Percentiles rank a stretch among this genome's conserved stretches.
phyloP scores from a whole-genome alignment of 2,113 vertebrate genomes.

The Engystomops pustulosus region DNA sequence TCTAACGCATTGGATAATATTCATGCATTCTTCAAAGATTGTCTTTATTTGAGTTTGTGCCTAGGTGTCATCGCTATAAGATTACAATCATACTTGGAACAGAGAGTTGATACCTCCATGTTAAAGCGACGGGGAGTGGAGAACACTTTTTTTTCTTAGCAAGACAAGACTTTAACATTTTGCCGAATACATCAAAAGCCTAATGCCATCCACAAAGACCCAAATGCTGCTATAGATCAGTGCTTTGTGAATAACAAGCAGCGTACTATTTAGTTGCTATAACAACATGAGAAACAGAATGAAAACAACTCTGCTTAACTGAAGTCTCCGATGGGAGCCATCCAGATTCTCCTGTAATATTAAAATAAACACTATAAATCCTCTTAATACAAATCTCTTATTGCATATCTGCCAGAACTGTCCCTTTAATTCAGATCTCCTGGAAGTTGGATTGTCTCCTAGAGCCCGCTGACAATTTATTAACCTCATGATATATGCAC shows the following conservation, averaged over 20 bases:
- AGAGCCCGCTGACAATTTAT: conserved; percentile 41
- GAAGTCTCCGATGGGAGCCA: conserved; percentile 73
- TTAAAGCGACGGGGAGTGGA: conserved; percentile 46
- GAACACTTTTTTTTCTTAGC: conserved; percentile 46
- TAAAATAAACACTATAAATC: conserved; percentile 62
- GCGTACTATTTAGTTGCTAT: conserved; percentile 78
- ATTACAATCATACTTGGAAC: conserved; percentile 52
- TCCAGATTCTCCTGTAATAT: conserved; percentile 66
- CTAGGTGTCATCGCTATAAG: conserved; percentile 50
- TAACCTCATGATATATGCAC: conserved; percentile 43
- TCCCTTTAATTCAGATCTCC: conserved; percentile 50
- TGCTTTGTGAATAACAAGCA: conserved; percentile 82
- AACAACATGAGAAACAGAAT: conserved; percentile 76
- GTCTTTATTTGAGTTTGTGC: conserved; percentile 44
- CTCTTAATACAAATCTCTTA: conserved; percentile 42
- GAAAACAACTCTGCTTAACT: conserved; percentile 71
- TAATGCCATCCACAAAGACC: conserved; percentile 57
- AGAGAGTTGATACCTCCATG: conserved; percentile 49
- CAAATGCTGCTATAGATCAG: conserved; percentile 69
- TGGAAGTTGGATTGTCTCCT: conserved; percentile 31
- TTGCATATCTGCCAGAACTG: conserved; percentile 50
- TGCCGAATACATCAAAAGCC: conserved; percentile 56
- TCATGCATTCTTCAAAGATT: conserved; percentile 44
- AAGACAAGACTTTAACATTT: conserved; percentile 54
- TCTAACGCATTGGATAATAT: conserved; percentile 27